These are phyloP conservation scores for Bucco capensis DNA, from an alignment of 2,113 vertebrate genomes.

Conservation along the genomic window DNA sequence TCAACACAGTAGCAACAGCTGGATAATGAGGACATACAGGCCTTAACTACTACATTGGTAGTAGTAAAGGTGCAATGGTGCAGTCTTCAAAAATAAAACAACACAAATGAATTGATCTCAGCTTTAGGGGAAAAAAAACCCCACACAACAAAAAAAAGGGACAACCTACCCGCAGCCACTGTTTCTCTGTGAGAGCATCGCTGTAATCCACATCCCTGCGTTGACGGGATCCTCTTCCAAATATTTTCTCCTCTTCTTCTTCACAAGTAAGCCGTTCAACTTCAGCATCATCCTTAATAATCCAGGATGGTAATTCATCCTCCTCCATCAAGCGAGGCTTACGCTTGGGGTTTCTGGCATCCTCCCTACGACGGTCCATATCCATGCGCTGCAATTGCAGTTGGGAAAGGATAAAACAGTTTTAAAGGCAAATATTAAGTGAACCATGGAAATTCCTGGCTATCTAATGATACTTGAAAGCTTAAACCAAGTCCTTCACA, in stretches of 20 bases:
- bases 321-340: slow-evolving; percentile 96
- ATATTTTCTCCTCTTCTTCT: slow-evolving; percentile 97
- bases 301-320: slow-evolving; percentile 95
- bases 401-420: neutral
- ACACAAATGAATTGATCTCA: neutral
- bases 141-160: neutral
- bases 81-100: neutral
- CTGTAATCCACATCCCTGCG: slow-evolving; percentile 97
- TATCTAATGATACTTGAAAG: neutral
- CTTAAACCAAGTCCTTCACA: neutral
- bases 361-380: slow-evolving; percentile 91
- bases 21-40: neutral
- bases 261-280: slow-evolving; percentile 94
- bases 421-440: neutral
- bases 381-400: slow-evolving; percentile 86
- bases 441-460: neutral
- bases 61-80: neutral
- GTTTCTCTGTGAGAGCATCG: slow-evolving; percentile 94
- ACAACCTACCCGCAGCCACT: slow-evolving; percentile 88
- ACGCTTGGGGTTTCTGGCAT: slow-evolving; percentile 92
- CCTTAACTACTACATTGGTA: neutral
- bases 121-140: neutral
- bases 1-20: neutral
- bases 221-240: slow-evolving; percentile 91
- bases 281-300: slow-evolving; percentile 97